Evolutionary conservation across 2,797 vertebrate genomes (phyloP), one percentile per base, ranked within the genome.

Genomic region (Hippocampus kuda): DNA sequence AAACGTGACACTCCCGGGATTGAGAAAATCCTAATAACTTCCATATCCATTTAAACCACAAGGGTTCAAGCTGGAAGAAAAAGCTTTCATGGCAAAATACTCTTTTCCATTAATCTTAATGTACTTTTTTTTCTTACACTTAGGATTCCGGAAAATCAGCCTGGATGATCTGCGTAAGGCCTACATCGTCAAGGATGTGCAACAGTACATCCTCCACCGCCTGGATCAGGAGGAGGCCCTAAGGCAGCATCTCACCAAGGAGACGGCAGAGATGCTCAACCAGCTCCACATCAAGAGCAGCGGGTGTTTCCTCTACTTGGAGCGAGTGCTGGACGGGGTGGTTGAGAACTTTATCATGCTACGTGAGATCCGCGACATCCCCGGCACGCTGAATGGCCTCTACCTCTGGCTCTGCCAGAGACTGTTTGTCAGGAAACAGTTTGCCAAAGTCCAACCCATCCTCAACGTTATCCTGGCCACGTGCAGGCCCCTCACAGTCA

Each of bases 241-340:
- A 74, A 91, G 97, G 71, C 97, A 98, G 65, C 97, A 99, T 77
- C 93, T 99, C 67, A 99, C 97, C 51, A 99, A 99, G 85, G 97
- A 99, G 87, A 99, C 97, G 0, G 97, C 97, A 0, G 96, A 99
- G 89, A 99, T 98, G 94, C 89, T 99, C 63, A 99, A 99, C 84
- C 97, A 99, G 73, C 95, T 99, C 71, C 97, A 99, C 87, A 99
- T 99, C 82, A 99, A 99, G 85, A 99, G 97, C 91, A 98, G 97
- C 0, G 97, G 97, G 34, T 99, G 97, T 81, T 99, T 99, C 86
- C 91, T 99, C 59, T 99, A 99, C 74, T 91, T 99, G 76, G 97
- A 99, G 71, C 93, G 95, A 0, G 97, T 99, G 77, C 89, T 99
- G 54, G 97, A 99, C 34, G 97, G 97, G 9, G 97, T 98, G 11